phyloP scores from a whole-genome alignment of 2,113 vertebrate species.

The Lagopus muta region DNA sequence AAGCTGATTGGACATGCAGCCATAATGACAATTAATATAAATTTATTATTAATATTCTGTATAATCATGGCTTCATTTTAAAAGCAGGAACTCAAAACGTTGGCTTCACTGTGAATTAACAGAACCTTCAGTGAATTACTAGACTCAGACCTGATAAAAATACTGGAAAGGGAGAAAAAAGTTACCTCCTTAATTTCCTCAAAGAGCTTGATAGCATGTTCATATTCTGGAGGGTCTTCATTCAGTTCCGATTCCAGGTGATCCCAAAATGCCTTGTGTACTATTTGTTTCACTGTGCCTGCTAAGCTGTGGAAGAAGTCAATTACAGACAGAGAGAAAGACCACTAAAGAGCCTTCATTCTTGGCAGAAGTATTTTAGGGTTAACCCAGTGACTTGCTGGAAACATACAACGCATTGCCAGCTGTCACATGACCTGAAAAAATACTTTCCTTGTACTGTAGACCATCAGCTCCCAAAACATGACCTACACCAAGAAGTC shows the following conservation, averaged over 20 bases:
- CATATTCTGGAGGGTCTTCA: constrained; percentile 89
- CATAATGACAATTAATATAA: background rate
- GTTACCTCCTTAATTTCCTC: constrained; percentile 93
- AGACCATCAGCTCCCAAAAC: background rate
- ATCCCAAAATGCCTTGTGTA: constrained; percentile 95
- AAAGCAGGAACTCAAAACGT: background rate
- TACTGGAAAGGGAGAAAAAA: background rate
- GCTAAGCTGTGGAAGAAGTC: constrained; percentile 77
- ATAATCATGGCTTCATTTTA: background rate
- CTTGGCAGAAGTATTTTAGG: background rate
- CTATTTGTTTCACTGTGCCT: constrained; percentile 83
- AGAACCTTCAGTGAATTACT: background rate
- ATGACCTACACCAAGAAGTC: background rate
- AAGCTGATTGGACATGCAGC: background rate
- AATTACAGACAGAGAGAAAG: background rate
- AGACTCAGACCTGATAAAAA: background rate
- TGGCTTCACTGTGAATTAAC: background rate
- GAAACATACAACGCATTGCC: background rate
- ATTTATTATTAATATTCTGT: background rate
- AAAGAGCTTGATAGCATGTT: constrained; percentile 89
- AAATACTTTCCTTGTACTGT: background rate
- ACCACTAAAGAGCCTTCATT: background rate
- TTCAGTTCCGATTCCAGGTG: constrained; percentile 87
- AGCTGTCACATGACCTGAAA: background rate
- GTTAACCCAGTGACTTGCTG: background rate